Percentiles rank a stretch among this genome's conserved stretches.
phyloP scores from a whole-genome alignment of 2,113 vertebrate species.

The Ctenomys sociabilis region DNA sequence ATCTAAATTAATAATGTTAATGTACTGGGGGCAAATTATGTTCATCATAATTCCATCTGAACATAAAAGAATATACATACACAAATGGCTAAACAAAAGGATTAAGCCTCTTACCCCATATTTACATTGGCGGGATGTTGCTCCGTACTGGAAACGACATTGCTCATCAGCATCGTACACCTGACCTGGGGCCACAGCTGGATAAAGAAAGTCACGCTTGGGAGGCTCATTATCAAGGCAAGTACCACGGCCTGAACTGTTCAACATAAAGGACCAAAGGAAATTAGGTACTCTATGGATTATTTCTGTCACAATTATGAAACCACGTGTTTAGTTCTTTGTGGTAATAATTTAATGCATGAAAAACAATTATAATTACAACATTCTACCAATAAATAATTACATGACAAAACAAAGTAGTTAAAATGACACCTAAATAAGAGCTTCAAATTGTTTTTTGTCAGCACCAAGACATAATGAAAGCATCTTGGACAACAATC shows the following conservation, averaged over 20 bases:
- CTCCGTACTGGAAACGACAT: constrained; percentile 98
- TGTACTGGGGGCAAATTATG: constrained; percentile 44
- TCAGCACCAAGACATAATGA: constrained; percentile 69
- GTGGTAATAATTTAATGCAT: constrained; percentile 80
- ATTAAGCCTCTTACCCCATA: constrained; percentile 98
- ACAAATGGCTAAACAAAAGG: constrained; percentile 82
- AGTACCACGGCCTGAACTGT: constrained; percentile 99
- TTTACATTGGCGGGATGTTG: constrained; percentile 98
- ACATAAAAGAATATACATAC: constrained; percentile 75
- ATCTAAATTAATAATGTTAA: constrained; percentile 44
- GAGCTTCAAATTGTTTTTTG: constrained; percentile 62
- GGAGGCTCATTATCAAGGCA: constrained; percentile 99
- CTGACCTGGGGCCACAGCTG: constrained; percentile 98
- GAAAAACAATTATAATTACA: constrained; percentile 73
- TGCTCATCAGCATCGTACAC: constrained; percentile 99
- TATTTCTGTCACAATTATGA: constrained; percentile 82
- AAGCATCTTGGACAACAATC: constrained; percentile 77
- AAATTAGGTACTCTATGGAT: constrained; percentile 86
- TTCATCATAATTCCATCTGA: constrained; percentile 62
- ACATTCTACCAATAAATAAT: constrained; percentile 74
- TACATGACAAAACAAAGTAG: constrained; percentile 71
- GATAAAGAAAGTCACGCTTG: constrained; percentile 99
- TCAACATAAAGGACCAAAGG: constrained; percentile 93
- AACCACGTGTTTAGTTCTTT: constrained; percentile 81
- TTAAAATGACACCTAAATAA: constrained; percentile 76